Evolutionary conservation across 2,797 vertebrate species (phyloP).

Genomic region (Masticophis lateralis): DNA sequence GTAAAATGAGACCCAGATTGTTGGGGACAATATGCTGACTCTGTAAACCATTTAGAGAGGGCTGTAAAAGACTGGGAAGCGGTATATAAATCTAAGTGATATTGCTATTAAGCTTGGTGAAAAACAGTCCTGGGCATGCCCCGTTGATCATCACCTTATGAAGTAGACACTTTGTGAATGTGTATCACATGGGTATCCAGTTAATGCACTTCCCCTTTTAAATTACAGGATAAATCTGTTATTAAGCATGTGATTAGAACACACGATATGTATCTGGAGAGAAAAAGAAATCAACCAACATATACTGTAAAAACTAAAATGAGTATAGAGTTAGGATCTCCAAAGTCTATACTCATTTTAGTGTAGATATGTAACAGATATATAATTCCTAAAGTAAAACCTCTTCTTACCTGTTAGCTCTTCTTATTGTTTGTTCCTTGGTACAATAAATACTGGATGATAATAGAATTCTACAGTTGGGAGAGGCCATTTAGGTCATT

Average conservation of each 20-base stretch:
- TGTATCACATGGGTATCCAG: background rate
- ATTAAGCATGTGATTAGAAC: background rate
- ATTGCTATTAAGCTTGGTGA: background rate
- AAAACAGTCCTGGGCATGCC: background rate
- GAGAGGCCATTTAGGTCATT: background rate
- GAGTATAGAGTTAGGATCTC: background rate
- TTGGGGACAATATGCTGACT: no score
- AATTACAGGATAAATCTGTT: background rate
- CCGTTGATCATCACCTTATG: background rate
- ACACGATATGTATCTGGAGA: background rate
- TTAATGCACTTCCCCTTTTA: background rate
- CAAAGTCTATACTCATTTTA: no score
- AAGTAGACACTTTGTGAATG: background rate
- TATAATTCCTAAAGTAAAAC: background rate
- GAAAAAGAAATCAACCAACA: background rate
- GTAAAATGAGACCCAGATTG: no score
- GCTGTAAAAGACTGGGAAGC: no score
- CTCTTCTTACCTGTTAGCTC: background rate
- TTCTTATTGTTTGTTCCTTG: background rate
- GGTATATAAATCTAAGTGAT: no score
- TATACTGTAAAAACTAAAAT: background rate
- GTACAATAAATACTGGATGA: background rate
- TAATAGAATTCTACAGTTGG: background rate
- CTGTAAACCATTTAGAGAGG: no score
- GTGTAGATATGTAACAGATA: no score